A percentile compares a stretch with the other conserved stretches of the same genome.
Conservation (phyloP, 2,888 invertebrate species). For the Caenorhabditis imperialis region DNA sequence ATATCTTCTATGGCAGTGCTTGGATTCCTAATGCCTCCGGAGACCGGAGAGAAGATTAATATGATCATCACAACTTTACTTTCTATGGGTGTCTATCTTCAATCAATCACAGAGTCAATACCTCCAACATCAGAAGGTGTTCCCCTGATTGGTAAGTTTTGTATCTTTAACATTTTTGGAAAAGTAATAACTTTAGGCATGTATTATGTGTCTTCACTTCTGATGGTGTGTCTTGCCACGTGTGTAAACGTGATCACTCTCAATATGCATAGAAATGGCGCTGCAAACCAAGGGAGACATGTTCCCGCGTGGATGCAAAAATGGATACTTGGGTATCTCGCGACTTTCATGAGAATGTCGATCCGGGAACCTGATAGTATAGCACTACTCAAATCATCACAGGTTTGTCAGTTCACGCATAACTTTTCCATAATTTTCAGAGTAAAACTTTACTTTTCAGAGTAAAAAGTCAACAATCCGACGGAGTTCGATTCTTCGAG, state of each 20-base stretch:
- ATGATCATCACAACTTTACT: slow-evolving; percentile 82
- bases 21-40: slow-evolving; percentile 82
- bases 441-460: slow-evolving; percentile 59
- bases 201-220: slow-evolving; percentile 82
- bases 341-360: slow-evolving; percentile 73
- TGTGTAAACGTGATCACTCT: slow-evolving; percentile 86
- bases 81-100: slow-evolving; percentile 82
- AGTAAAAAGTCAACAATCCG: slow-evolving; percentile 73
- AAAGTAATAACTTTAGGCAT: too few relatives aligned
- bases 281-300: slow-evolving; percentile 72
- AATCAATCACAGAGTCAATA: slow-evolving; percentile 81
- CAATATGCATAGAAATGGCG: slow-evolving; percentile 84
- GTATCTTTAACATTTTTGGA: too few relatives aligned
- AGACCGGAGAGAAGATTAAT: slow-evolving; percentile 80
- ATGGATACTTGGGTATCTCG: slow-evolving; percentile 75
- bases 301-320: slow-evolving; percentile 70
- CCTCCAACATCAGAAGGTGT: slow-evolving; percentile 82
- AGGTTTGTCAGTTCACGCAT: slow-evolving; percentile 48
- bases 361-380: slow-evolving; percentile 76
- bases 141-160: slow-evolving; percentile 81
- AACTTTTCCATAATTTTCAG: neutral
- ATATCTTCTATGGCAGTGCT: slow-evolving; percentile 82
- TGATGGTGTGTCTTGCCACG: slow-evolving; percentile 81
- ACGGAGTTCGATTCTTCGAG: slow-evolving; percentile 72
- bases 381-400: slow-evolving; percentile 74